Percentiles rank a stretch among this genome's conserved stretches.
phyloP scores from a whole-genome alignment of 30 jellyfish, hydroid and myxozoan species.

The Cassiopea andromeda region DNA sequence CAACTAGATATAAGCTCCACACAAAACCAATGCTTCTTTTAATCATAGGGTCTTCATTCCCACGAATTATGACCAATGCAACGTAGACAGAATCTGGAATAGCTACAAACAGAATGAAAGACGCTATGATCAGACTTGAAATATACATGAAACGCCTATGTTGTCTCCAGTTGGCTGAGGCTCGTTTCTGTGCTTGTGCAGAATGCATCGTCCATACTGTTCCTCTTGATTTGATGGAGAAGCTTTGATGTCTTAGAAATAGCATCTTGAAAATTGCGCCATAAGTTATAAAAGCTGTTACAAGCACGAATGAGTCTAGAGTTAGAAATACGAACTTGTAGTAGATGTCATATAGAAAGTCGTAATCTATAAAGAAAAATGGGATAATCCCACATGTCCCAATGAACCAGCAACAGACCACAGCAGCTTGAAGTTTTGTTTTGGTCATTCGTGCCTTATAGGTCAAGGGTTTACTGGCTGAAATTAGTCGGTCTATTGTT shows the following conservation, averaged over 20 bases:
- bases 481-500: conserved; percentile 45
- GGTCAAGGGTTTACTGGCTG: conserved; percentile 9
- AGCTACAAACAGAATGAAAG: conserved; percentile 59
- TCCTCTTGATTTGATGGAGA: not conserved
- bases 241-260: not conserved
- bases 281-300: conserved; percentile 33
- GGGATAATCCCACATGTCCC: conserved; percentile 56
- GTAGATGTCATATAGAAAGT: conserved; percentile 30
- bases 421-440: conserved; percentile 6
- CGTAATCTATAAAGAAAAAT: conserved; percentile 37
- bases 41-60: conserved; percentile 25
- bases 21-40: conserved; percentile 37
- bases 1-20: conserved; percentile 44
- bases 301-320: conserved; percentile 30
- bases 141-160: conserved; percentile 40
- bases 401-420: conserved; percentile 41
- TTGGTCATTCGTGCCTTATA: conserved; percentile 14
- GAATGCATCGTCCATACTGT: not conserved
- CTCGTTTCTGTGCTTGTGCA: not conserved
- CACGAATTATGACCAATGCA: conserved; percentile 29
- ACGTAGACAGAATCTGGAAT: conserved; percentile 61
- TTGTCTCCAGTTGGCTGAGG: not conserved
- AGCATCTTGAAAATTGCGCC: conserved; percentile 25
- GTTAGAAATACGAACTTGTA: conserved; percentile 50
- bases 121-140: conserved; percentile 49